Evolutionary conservation across 1,140 invertebrate genomes (phyloP).

Genomic region (Chironomus tepperi): DNA sequence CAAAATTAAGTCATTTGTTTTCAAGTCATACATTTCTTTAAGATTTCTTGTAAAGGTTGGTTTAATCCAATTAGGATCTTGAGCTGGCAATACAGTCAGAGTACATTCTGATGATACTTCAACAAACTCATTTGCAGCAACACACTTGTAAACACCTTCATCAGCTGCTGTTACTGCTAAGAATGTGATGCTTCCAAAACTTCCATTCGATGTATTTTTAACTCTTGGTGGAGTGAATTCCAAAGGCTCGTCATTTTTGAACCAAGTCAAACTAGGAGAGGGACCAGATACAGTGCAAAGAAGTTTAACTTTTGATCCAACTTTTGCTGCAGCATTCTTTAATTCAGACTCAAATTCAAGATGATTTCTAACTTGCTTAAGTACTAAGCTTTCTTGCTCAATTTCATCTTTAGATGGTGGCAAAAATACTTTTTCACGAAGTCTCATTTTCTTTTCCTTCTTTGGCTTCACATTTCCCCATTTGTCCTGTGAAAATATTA

Average conservation of each 20-base stretch:
- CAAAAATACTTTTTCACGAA: constrained; percentile 16
- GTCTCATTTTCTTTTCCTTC: constrained; percentile 10
- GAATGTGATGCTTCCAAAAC: constrained; percentile 48
- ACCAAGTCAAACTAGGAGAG: constrained; percentile 65
- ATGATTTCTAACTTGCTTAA: not conserved
- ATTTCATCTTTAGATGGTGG: not conserved
- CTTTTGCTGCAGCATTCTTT: constrained; percentile 63
- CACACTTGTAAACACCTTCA: constrained; percentile 70
- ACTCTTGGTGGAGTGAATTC: constrained; percentile 35
- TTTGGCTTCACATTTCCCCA: constrained; percentile 5
- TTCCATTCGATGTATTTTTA: constrained; percentile 40
- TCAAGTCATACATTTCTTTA: constrained; percentile 41
- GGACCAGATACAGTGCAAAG: constrained; percentile 76
- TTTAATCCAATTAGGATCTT: constrained; percentile 41
- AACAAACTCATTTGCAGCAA: constrained; percentile 72
- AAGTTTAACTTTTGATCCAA: constrained; percentile 66
- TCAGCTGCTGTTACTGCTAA: constrained; percentile 44
- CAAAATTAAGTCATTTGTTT: constrained; percentile 38
- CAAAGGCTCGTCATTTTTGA: constrained; percentile 52
- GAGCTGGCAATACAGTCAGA: constrained; percentile 45
- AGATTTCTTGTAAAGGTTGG: constrained; percentile 39
- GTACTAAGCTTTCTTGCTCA: not conserved
- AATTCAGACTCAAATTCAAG: constrained; percentile 37
- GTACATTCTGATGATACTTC: constrained; percentile 51
- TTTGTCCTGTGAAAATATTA: constrained; percentile 12